Base-by-base conservation (phyloP, 2,888 invertebrate species). In the Drosophila lacicola region DNA sequence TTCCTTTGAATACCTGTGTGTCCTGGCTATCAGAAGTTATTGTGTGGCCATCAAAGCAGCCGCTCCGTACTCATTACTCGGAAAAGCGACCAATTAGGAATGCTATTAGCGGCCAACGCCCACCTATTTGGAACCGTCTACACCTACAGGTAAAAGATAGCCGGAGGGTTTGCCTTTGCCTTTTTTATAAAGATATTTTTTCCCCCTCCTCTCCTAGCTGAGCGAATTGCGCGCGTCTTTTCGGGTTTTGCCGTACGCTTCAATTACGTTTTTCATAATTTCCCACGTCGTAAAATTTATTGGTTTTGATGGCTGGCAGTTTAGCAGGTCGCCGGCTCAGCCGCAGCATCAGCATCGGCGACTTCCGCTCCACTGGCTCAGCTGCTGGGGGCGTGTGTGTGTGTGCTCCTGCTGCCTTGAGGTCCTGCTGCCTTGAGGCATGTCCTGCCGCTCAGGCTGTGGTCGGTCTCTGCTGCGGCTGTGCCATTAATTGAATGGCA, bases 181-280 rank as follows among this genome's bases (percentile, higher is more conserved):
- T 36, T 53, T 50, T n/a, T 42, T 13, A 37, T 37, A 37, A n/a
- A 19, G 13, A 51, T 17, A 51, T 25, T 14, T 41, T 5, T 8
- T 25, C 25, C 1, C 25, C 6, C 1, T 8, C 29, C 21, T 33
- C 41, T 39, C 9, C 19, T 50, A 64, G 65, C 56, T 64, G 73
- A 67, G 77, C 70, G 55, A 76, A 74, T 44, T 49, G 47, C 58
- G 60, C 63, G 42, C 55, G 34, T 67, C 21, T 11, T 37, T 37
- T 21, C 1, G 11, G 50, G 25, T 17, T 34, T 44, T 54, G 33
- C 34, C 21, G 53, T 57, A 39, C 73, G 70, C 81, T 78, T 84
- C 83, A 84, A 85, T 85, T 85, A 81, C 75, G 78, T 75, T 85
- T 84, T 81, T 82, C 80, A 85, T 85, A 84, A 84, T 84, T 85